These are phyloP conservation scores for Bubo blakistoni DNA, from an alignment of 2,113 vertebrate species.

Conservation along the genomic window DNA sequence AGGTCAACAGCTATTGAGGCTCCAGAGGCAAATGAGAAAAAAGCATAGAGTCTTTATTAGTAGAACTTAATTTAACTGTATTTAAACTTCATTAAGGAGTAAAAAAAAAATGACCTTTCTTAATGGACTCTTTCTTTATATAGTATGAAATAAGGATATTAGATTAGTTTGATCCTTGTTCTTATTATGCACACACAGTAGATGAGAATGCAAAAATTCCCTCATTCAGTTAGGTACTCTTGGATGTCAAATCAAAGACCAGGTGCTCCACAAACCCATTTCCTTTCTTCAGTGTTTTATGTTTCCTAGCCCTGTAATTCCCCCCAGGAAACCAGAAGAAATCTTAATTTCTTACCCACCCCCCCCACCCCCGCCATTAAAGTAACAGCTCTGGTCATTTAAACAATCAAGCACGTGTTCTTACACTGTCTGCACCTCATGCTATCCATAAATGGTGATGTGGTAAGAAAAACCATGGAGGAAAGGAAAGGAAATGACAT, in stretches of 20 bases:
- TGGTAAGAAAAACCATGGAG: conserved; percentile 45
- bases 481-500: conserved; percentile 59
- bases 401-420: conserved; percentile 52
- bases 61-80: conserved; percentile 37
- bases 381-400: conserved; percentile 46
- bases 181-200: neutral
- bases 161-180: conserved; percentile 45
- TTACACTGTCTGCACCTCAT: conserved; percentile 46
- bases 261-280: conserved; percentile 59
- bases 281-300: conserved; percentile 59
- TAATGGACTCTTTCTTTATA: conserved; percentile 26
- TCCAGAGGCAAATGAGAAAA: conserved; percentile 16
- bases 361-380: neutral
- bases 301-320: conserved; percentile 60
- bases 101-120: neutral
- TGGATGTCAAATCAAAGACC: conserved; percentile 59
- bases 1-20: conserved; percentile 17
- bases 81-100: conserved; percentile 51
- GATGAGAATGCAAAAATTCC: conserved; percentile 40
- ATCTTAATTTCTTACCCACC: conserved; percentile 33
- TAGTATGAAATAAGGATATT: conserved; percentile 38
- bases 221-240: neutral
- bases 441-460: conserved; percentile 48
- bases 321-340: conserved; percentile 55
- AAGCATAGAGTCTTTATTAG: neutral